Evolutionary conservation across 2,797 vertebrate genomes (phyloP), one percentile per base, ranked within the genome.

Genomic region (Sebastes matsubarae): DNA sequence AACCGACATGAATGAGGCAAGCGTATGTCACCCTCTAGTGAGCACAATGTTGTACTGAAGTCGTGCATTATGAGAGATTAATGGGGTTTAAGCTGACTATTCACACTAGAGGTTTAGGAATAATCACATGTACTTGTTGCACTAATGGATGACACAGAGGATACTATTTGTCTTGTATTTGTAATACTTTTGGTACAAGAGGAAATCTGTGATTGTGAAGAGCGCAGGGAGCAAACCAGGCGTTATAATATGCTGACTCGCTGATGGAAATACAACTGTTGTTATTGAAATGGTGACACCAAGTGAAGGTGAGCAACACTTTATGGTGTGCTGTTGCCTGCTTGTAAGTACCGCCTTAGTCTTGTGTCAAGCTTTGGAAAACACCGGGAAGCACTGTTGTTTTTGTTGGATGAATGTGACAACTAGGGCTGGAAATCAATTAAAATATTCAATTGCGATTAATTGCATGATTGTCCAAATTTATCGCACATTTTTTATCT

Each of bases 1-100:
- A 72, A 38, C 9, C 2, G 1, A 30, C 38, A 30, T 60, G 22
- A 7, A 80, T 65, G 20, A 82, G 18, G 11, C 16, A 59, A 57
- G 83, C 9, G 27, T 61, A 60, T 79, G 82, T 81, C 81, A 59
- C 90, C 90, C 88, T 92, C 88, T 90, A 86, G 89, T 87, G 90
- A 68, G 22, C 25, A 83, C 11, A 85, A 18, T 12, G 20, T 0
- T 36, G 64, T 79, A 89, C 61, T 87, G 36, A 75, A 54, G 27
- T 46, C 10, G 34, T 46, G 32, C 24, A 27, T 50, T 30, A 18
- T 10, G 14, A 13, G 25, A 18, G 25, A 73, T 29, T 14, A 5
- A 46, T 20, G 6, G 1, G n/a, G 8, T 50, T 58, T 16, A 46
- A 29, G 3, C 9, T 20, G 11, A 67, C 32, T 22, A 16, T 25